phyloP scores from a whole-genome alignment of 2,797 vertebrate species.

The Yasuhikotakia modesta region DNA sequence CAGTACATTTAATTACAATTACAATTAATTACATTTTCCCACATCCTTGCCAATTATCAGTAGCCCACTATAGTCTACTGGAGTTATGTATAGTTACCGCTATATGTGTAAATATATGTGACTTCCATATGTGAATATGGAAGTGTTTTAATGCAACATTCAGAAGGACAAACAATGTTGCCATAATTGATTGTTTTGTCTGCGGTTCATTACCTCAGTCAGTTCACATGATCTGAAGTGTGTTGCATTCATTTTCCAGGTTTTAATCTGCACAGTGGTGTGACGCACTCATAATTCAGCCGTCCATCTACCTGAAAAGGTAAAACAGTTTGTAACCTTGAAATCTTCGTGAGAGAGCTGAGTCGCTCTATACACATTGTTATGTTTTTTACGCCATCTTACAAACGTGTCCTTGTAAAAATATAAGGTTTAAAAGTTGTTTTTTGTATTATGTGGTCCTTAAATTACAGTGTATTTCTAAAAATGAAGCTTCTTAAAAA shows the following conservation, averaged over 20 bases:
- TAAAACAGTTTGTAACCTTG: conserved; percentile 1
- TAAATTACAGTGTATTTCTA: not conserved
- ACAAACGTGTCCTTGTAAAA: too few relatives aligned
- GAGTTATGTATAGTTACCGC: too few relatives aligned
- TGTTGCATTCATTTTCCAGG: conserved; percentile 22
- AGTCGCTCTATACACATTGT: not conserved
- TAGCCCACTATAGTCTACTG: too few relatives aligned
- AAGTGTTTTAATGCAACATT: conserved; percentile 28
- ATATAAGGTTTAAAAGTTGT: not conserved
- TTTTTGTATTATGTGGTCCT: not conserved
- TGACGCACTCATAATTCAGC: conserved; percentile 37
- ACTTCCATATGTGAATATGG: too few relatives aligned
- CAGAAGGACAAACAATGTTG: conserved; percentile 36
- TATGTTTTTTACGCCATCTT: not conserved
- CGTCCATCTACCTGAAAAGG: conserved; percentile 15
- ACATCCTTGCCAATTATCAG: too few relatives aligned
- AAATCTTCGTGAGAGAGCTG: conserved; percentile 30
- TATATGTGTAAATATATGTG: too few relatives aligned
- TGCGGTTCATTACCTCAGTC: conserved; percentile 30
- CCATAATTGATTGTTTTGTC: conserved; percentile 41
- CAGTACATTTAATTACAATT: too few relatives aligned
- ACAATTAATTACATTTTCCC: too few relatives aligned
- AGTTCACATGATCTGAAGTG: conserved; percentile 23
- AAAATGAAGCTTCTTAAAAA: too few relatives aligned
- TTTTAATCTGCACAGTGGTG: conserved; percentile 40